Evolutionary conservation across 2,888 invertebrate species (phyloP).

Genomic region (Apamea monoglypha): DNA sequence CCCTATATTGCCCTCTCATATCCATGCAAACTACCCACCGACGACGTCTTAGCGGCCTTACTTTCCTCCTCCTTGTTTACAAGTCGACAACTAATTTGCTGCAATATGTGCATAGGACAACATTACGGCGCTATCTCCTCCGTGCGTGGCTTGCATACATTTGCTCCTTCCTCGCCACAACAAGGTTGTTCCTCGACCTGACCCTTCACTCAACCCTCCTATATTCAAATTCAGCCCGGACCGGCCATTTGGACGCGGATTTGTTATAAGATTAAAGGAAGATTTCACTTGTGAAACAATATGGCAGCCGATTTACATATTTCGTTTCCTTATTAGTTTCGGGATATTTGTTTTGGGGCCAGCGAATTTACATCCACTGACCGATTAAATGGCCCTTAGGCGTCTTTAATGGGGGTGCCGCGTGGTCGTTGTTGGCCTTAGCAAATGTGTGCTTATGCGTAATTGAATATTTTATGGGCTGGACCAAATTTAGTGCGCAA

Average conservation of each 20-base stretch:
- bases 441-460: conserved; percentile 90
- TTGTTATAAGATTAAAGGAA: conserved; percentile 91
- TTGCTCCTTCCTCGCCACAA: conserved; percentile 84
- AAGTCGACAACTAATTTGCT: conserved; percentile 91
- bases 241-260: conserved; percentile 91
- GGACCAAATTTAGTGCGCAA: conserved; percentile 85
- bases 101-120: conserved; percentile 91
- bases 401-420: conserved; percentile 91
- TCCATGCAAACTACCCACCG: conserved; percentile 90
- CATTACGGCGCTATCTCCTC: conserved; percentile 88
- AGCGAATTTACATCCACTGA: conserved; percentile 90
- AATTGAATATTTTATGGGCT: conserved; percentile 90
- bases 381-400: conserved; percentile 91
- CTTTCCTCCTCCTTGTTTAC: conserved; percentile 89
- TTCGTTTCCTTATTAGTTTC: conserved; percentile 91
- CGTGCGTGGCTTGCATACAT: conserved; percentile 90
- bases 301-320: conserved; percentile 90
- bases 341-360: conserved; percentile 90
- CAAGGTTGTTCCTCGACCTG: conserved; percentile 81
- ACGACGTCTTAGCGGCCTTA: conserved; percentile 88
- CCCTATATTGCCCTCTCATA: conserved; percentile 90
- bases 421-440: conserved; percentile 90
- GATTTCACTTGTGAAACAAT: conserved; percentile 91
- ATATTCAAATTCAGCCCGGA: conserved; percentile 88
- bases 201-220: conserved; percentile 87